Conservation (phyloP, 2,888 invertebrate species). For the Meghimatium bilineatum region DNA sequence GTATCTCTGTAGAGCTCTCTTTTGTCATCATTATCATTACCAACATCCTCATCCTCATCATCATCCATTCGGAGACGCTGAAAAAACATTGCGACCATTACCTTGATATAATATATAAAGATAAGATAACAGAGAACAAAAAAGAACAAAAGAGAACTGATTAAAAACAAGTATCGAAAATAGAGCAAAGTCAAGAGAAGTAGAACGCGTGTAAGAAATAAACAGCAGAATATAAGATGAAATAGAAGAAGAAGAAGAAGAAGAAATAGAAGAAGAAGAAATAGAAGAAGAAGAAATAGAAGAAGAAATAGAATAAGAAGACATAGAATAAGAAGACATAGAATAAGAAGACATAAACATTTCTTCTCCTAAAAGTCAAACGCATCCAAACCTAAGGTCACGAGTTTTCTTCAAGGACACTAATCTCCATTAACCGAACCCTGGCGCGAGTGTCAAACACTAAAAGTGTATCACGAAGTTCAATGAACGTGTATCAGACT, state of each 20-base stretch:
- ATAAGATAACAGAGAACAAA: too few species aligned
- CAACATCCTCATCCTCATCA: too few species aligned
- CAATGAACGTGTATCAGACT: not conserved
- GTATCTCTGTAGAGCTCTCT: too few species aligned
- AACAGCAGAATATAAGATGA: not conserved
- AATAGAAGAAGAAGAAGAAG: not conserved
- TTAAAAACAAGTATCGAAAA: too few species aligned
- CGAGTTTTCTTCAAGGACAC: not conserved
- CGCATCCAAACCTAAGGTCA: not conserved
- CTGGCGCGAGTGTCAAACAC: not conserved
- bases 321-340: not conserved
- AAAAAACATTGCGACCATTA: too few species aligned
- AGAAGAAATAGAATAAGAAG: not conserved
- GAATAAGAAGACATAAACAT: too few species aligned
- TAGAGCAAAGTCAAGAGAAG: not conserved
- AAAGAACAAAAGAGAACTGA: too few species aligned
- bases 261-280: not conserved
- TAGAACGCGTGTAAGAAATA: not conserved
- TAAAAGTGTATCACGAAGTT: not conserved
- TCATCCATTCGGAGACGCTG: too few species aligned
- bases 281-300: not conserved
- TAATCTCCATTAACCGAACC: not conserved
- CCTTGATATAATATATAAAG: too few species aligned
- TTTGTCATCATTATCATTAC: too few species aligned
- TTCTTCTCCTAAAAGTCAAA: too few species aligned